Conservation (phyloP, 2,888 invertebrate genomes). For the Anagyrus pseudococci region DNA sequence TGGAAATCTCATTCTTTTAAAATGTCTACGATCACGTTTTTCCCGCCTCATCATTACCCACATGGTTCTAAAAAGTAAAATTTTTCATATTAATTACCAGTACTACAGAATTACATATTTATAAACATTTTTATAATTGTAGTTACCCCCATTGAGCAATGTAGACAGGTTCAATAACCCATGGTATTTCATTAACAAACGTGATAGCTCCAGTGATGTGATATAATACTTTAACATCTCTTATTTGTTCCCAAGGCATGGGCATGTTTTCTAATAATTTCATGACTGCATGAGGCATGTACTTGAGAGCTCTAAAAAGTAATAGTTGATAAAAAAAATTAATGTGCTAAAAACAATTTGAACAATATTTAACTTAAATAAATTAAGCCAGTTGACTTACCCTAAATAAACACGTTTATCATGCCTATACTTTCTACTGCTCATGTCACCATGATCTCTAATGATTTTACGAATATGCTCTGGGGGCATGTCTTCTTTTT, state of each 20-base stretch:
- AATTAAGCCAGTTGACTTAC: constrained; percentile 58
- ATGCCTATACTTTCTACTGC: constrained; percentile 96
- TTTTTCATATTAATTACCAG: constrained; percentile 2
- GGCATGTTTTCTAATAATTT: constrained; percentile 99
- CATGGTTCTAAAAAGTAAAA: constrained; percentile 89
- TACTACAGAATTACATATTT: not conserved
- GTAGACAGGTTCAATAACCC: constrained; percentile 99
- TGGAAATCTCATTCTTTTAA: constrained; percentile 99
- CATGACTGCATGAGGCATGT: constrained; percentile 99
- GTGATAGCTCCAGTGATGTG: constrained; percentile 99
- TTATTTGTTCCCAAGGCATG: constrained; percentile 99
- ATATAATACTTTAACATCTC: constrained; percentile 96
- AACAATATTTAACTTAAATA: not conserved
- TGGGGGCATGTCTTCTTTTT: constrained; percentile 99
- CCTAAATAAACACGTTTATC: constrained; percentile 98
- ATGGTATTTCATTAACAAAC: constrained; percentile 99
- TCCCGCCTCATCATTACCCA: constrained; percentile 99
- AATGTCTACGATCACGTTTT: constrained; percentile 97
- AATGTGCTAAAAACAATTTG: not conserved
- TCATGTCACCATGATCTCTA: constrained; percentile 99
- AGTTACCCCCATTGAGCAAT: constrained; percentile 98
- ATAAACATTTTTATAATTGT: not conserved
- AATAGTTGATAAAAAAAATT: not conserved
- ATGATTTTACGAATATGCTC: constrained; percentile 99
- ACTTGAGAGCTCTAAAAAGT: constrained; percentile 84